Base-by-base conservation (phyloP, 1,140 invertebrate genomes). In the Homalodisca vitripennis region DNA sequence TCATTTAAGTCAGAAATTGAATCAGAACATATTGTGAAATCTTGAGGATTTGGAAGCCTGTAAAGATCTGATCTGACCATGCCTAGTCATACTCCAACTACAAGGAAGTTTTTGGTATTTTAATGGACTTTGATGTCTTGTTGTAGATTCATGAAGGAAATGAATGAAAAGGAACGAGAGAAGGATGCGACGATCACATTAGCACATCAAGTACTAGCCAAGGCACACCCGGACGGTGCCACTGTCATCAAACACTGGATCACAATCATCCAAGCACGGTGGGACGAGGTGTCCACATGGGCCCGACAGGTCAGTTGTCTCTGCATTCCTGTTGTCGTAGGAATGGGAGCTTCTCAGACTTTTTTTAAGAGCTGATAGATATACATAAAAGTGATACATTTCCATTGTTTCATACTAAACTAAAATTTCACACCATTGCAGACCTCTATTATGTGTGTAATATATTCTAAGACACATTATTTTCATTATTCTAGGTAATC, bases 191-290 rank as follows among this genome's bases (percentile, higher is more conserved):
- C 95, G 0, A 85, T 98, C 34, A 84, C 89, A 29, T 84, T 98
- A 32, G 97, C 96, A 0, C 90, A 94, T 74, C 84, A 87, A 26
- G 96, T 99, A 70, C 84, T 98, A 29, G 87, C 85, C 31, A 94
- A 96, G 78, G 92, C 94, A 55, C 96, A 98, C 83, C 94, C 95
- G 0, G 96, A 98, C 80, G 94, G 93, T 27, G 90, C 94, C 17
- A 87, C 89, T 31, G 94, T 97, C 20, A 95, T 99, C 76, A 97
- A 97, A 79, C 95, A 98, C 78, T 98, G 96, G 95, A 93, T 98
- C 57, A 95, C 94, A 1, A 97, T 98, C 66, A 96, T 98, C 67
- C 92, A 97, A 75, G 91, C 94, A n/a, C 84, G 96, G 73, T 98
- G 96, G 96, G 94, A 97, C 74, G 95, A 97, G 83, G 89, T 92